These are phyloP conservation scores for Eurois occulta DNA, from an alignment of 2,888 invertebrate species.

Conservation along the genomic window DNA sequence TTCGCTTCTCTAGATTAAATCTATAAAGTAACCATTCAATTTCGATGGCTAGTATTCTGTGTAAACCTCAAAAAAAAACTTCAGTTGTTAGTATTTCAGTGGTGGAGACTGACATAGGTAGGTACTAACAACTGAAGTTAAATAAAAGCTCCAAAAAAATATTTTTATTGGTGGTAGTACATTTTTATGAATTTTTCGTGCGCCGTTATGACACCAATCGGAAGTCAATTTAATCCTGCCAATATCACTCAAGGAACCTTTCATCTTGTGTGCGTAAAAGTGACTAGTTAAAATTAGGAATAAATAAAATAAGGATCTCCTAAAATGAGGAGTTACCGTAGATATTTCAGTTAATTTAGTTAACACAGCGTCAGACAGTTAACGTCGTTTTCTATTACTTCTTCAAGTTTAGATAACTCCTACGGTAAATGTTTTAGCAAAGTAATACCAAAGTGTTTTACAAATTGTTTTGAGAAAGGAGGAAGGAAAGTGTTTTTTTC, in stretches of 20 bases:
- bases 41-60: too few relatives aligned
- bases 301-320: neutral
- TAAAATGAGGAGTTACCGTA: neutral
- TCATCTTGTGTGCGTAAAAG: conserved; percentile 11
- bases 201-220: neutral
- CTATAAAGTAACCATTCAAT: too few relatives aligned
- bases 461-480: neutral
- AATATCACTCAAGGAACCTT: conserved; percentile 17
- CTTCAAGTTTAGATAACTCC: neutral
- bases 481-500: too few relatives aligned
- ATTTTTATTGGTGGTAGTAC: neutral
- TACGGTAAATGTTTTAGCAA: conserved; percentile 21
- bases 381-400: neutral
- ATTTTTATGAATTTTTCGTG: conserved; percentile 9
- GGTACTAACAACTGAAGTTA: neutral
- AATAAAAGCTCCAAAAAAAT: neutral
- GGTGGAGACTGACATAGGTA: too few relatives aligned
- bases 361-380: neutral
- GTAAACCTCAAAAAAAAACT: too few relatives aligned
- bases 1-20: too few relatives aligned
- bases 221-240: conserved; percentile 24
- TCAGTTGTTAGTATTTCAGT: too few relatives aligned
- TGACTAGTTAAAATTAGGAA: neutral
- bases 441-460: neutral
- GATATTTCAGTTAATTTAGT: neutral